A percentile compares a stretch with the other conserved stretches of the same genome.
phyloP scores from a whole-genome alignment of 1,140 invertebrate genomes.

The Aphelenchoides fujianensis region DNA sequence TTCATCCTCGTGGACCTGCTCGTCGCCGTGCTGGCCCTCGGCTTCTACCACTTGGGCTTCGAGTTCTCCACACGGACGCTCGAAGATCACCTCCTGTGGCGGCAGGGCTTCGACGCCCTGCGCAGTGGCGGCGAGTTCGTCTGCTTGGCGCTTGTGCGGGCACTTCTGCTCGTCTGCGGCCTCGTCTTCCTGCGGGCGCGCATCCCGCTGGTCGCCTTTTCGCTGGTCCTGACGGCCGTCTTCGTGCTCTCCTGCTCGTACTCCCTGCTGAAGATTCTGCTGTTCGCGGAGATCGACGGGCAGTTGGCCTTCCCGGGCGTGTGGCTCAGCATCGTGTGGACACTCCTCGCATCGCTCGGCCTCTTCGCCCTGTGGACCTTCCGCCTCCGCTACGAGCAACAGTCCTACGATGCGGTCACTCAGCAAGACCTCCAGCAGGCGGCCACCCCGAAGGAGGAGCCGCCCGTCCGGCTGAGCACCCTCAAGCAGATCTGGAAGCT shows the following conservation, averaged over 20 bases:
- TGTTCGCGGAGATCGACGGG: conserved; percentile 18
- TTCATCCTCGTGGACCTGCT: background rate
- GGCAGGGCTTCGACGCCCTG: background rate
- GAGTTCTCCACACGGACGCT: background rate
- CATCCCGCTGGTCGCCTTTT: background rate
- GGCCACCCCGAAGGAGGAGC: background rate
- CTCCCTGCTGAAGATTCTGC: conserved; percentile 8
- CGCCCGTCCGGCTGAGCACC: background rate
- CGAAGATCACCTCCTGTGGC: background rate
- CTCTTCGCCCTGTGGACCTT: conserved; percentile 10
- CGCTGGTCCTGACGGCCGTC: background rate
- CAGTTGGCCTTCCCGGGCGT: conserved; percentile 12
- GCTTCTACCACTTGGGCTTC: background rate
- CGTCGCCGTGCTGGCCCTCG: background rate
- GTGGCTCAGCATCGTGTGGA: conserved; percentile 22
- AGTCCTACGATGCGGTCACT: background rate
- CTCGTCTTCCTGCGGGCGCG: background rate
- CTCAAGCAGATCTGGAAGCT: conserved; percentile 13
- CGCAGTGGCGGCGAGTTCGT: background rate
- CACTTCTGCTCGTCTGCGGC: background rate
- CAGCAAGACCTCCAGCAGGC: background rate
- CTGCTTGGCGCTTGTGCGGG: background rate
- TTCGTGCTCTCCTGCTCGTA: background rate
- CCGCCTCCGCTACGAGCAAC: background rate
- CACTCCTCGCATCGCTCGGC: conserved; percentile 7